Base-by-base conservation (phyloP, 2,888 invertebrate genomes). In the Leucophenga maculata region DNA sequence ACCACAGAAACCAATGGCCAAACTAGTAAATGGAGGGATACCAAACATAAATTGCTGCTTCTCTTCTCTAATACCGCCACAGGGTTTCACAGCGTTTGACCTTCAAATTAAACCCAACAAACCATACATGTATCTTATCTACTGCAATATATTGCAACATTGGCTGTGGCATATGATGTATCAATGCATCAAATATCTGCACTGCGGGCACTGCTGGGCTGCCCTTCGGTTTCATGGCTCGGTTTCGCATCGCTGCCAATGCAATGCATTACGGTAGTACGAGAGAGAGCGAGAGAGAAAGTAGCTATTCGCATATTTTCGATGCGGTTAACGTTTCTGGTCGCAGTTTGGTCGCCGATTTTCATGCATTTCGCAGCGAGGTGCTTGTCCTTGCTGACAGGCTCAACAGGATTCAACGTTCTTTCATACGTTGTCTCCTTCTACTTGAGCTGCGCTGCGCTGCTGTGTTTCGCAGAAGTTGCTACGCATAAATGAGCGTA, bases 331-430 rank as follows among this genome's bases (percentile, higher is more conserved):
- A 75, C 70, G 75, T 74, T 60, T 84, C 75, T 83, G 85, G 85
- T 84, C 81, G 79, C 83, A 74, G 78, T 72, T 74, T 75, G 78
- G 80, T 76, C 79, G 77, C 78, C 77, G 81, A 81, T 81, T 77
- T 81, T 78, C 79, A 71, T 73, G 69, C 64, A 44, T 57, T 50
- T 74, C 84, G 78, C 82, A 83, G 84, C 83, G 75, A 82, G 83
- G 82, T 82, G 83, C 81, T 70, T 71, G 76, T 77, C 79, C 82
- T 80, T 80, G 69, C 75, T 64, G 67, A 14, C 14, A 11, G n/a
- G n/a, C 16, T 54, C 60, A 39, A 39, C 31, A 50, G 50, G 50
- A 50, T n/a, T 50, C 14, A 14, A 4, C 18, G 13, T 16, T 44
- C 18, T 16, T 20, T 14, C 57, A 26, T 26, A 26, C 26, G 26